Evolutionary conservation across 64 coral and sea anemone genomes (phyloP), one percentile per base, ranked within the genome.

Genomic region (Exaiptasia diaphana): DNA sequence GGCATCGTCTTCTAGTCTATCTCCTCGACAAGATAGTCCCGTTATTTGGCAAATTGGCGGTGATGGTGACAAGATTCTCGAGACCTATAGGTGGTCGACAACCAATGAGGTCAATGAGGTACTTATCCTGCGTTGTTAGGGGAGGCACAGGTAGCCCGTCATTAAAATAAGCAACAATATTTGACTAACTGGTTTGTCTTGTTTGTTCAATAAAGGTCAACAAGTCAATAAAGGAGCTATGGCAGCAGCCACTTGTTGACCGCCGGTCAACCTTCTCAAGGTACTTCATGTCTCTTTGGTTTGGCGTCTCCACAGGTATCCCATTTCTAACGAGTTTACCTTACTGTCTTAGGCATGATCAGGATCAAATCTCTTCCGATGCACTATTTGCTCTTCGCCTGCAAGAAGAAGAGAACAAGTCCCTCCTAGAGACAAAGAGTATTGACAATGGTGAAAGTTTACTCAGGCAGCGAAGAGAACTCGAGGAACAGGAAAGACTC

Each of bases 1-100:
- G 55, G 88, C 91, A 11, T 94, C 91, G 15, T 50, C 70, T 44
- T 89, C 85, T 11, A 94, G 91, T 74, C 74, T 94, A 23, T 94
- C 91, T 13, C 91, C 85, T 44, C 65, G 91, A 39, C 83, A 86
- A 53, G 85, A 88, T 40, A 87, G 83, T 12, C 91, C 91, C 29
- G 63, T 94, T 17, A 81, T 78, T 7, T 94, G 91, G 91, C 79
- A 76, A 41, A 13, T 56, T 38, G 71, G 85, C 3, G 79, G 79
- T 25, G 91, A 94, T 21, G 73, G 71, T 59, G 86, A 83, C 24
- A 49, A 48, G 40, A 77, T 60, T 24, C 46, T 46, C 27, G 26
- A 57, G 43, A 86, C 23, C 26, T 64, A 43, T 38, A 34, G n/a
- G 9, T 7, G 26, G 50, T 42, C 5, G 78, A 82, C 58, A 68